Conservation (phyloP, 2,113 vertebrate species). For the human (Homo sapiens) region GRCh38 chr16:53885501-53886000, state of each 20-base stretch:
- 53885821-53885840: background rate
- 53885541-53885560: background rate
- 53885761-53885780: background rate
- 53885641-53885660: background rate
- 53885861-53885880: background rate
- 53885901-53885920: background rate
- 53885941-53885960: background rate
- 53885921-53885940: background rate
- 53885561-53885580: background rate
- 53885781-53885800: background rate
- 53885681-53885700: background rate
- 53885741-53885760: background rate
- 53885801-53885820: background rate
- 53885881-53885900: fast-evolving
- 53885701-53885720: background rate
- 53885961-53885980: background rate
- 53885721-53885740: background rate
- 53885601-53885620: background rate
- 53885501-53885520: background rate
- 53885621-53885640: background rate
- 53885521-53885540: background rate
- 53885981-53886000: background rate
- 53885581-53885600: background rate
- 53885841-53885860: background rate
- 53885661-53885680: background rate